Evolutionary conservation across 2,797 vertebrate species (phyloP).

Genomic region (Parauchenoglanis ngamensis): DNA sequence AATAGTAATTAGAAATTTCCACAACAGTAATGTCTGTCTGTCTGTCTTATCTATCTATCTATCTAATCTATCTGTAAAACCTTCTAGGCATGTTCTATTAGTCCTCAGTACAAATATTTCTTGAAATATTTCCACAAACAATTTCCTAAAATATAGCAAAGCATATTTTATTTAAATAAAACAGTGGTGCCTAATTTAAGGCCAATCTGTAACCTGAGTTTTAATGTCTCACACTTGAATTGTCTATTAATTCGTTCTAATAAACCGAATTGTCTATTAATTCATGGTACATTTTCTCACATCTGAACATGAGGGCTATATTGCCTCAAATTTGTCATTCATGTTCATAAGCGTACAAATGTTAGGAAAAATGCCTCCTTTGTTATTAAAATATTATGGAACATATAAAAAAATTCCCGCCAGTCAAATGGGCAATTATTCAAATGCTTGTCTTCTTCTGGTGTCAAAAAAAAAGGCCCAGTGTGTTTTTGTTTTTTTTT

Average conservation of each 20-base stretch:
- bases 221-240: not conserved
- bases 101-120: not conserved
- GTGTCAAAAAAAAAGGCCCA: slow-evolving; percentile 15
- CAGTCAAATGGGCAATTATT: slow-evolving; percentile 52
- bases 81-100: not conserved
- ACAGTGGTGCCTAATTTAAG: not conserved
- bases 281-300: not conserved
- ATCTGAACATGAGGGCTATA: not conserved
- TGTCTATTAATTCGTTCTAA: not conserved
- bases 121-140: too few relatives aligned
- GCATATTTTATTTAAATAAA: not conserved
- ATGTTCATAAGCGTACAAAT: not conserved
- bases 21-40: not conserved
- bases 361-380: slow-evolving; percentile 7
- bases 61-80: not conserved
- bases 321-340: not conserved
- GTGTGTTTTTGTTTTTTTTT: slow-evolving; percentile 33
- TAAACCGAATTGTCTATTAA: not conserved
- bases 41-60: too few relatives aligned
- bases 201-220: not conserved
- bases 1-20: not conserved
- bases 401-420: slow-evolving; percentile 17
- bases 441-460: slow-evolving; percentile 44
- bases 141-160: not conserved
- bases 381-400: slow-evolving; percentile 27